Evolutionary conservation across 2,113 vertebrate genomes (phyloP).

Genomic region (Elgaria multicarinata): DNA sequence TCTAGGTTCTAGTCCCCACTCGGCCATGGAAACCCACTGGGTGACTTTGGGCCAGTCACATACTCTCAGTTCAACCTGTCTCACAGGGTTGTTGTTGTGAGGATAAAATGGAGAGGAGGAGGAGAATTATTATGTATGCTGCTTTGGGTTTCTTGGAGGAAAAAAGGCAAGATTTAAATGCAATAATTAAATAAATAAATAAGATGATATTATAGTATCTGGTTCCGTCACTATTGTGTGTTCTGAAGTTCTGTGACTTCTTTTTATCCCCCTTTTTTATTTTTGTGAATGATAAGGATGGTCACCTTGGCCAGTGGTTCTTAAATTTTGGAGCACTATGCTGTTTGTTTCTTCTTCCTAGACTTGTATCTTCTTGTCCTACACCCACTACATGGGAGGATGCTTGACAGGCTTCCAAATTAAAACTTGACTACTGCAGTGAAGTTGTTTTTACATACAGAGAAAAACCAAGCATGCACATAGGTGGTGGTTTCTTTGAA

Average conservation of each 20-base stretch:
- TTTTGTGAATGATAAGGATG: not conserved
- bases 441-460: not conserved
- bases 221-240: not conserved
- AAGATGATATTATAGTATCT: no score
- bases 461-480: not conserved
- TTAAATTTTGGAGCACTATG: not conserved
- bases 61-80: no score
- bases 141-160: no score
- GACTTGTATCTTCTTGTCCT: constrained; percentile 24
- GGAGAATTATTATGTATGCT: no score
- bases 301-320: not conserved
- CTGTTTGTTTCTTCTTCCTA: constrained; percentile 5
- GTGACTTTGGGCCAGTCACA: no score
- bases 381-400: constrained; percentile 15
- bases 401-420: constrained; percentile 2
- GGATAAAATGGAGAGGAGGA: no score
- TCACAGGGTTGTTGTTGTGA: no score
- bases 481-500: not conserved
- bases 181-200: no score
- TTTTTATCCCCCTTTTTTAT: not conserved
- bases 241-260: not conserved
- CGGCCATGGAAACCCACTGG: no score
- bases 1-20: no score
- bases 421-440: not conserved
- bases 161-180: no score